Base-by-base conservation (phyloP, 2,797 vertebrate species). In the Oreochromis grahami region DNA sequence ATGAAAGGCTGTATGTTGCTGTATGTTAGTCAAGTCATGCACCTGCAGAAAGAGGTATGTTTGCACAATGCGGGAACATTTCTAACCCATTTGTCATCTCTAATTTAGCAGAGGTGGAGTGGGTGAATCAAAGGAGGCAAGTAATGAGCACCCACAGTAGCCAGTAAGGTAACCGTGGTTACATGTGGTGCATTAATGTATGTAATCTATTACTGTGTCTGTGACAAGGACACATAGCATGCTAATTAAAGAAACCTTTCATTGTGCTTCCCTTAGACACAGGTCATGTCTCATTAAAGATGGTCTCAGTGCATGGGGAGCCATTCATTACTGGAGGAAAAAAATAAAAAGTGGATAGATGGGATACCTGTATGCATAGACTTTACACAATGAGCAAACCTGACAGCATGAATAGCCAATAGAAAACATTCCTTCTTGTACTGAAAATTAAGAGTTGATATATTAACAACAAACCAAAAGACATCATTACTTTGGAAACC, bases 231-330 rank as follows among this genome's bases (percentile, higher is more conserved):
- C 93, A 84, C 82, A 90, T 85, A 89, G 85, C 81, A 90, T 87
- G 92, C 93, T 96, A 96, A 97, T 97, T 96, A 96, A 95, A 95
- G 91, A 93, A 94, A 91, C 92, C 95, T 95, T 95, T 91, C 88
- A 74, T 86, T 81, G 90, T 84, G 93, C 88, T 87, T 93, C 88
- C 79, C 90, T 90, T 48, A 91, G 91, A 95, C 94, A 93, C 93
- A 92, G 95, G 93, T 94, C 94, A 95, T 93, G 90, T 95, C 94
- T 95, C 95, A 94, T 96, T 95, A 96, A 90, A 85, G 88, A 89
- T 81, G 86, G 52, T 53, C 87, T 92, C 88, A 79, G 81, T 87
- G 80, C 93, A 88, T 24, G 77, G 89, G 78, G 82, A 90, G 85
- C 91, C 93, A 90, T 95, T 95, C 88, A 93, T 94, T 94, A 92